Conservation (phyloP, 2,888 invertebrate genomes). For the Euzophera pinguis region DNA sequence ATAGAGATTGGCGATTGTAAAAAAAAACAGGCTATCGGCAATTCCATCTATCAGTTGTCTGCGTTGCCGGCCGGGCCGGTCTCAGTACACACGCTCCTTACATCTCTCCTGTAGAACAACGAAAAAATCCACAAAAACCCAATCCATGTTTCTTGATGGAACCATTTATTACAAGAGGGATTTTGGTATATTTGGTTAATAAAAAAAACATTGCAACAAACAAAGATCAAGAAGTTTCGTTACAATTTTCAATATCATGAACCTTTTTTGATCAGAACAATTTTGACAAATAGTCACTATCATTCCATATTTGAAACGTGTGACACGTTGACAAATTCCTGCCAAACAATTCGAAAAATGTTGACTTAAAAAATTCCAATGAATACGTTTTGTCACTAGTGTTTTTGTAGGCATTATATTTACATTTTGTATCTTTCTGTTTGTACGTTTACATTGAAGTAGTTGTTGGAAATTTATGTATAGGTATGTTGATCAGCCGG, state of each 20-base stretch:
- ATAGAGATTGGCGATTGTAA: too few relatives aligned
- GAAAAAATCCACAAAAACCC: too few relatives aligned
- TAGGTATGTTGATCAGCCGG: conserved; percentile 56
- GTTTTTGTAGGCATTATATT: conserved; percentile 45
- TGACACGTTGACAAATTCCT: conserved; percentile 27
- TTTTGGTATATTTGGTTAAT: too few relatives aligned
- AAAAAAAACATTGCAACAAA: too few relatives aligned
- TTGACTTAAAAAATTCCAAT: conserved; percentile 50
- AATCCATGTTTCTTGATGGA: too few relatives aligned
- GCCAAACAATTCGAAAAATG: conserved; percentile 38
- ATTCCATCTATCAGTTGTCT: too few relatives aligned
- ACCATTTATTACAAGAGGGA: too few relatives aligned
- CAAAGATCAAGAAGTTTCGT: too few relatives aligned
- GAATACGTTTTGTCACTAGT: conserved; percentile 42
- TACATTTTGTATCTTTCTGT: conserved; percentile 32
- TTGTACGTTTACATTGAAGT: conserved; percentile 31
- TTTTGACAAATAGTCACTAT: background rate
- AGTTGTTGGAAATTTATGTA: conserved; percentile 44
- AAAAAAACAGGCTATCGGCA: too few relatives aligned
- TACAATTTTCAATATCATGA: background rate
- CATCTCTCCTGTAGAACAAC: too few relatives aligned
- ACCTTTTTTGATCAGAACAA: background rate
- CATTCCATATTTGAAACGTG: conserved; percentile 42
- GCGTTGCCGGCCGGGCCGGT: too few relatives aligned
- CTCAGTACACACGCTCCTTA: too few relatives aligned